Base-by-base conservation (phyloP, 2,888 invertebrate species). In the Drosophila greeni region DNA sequence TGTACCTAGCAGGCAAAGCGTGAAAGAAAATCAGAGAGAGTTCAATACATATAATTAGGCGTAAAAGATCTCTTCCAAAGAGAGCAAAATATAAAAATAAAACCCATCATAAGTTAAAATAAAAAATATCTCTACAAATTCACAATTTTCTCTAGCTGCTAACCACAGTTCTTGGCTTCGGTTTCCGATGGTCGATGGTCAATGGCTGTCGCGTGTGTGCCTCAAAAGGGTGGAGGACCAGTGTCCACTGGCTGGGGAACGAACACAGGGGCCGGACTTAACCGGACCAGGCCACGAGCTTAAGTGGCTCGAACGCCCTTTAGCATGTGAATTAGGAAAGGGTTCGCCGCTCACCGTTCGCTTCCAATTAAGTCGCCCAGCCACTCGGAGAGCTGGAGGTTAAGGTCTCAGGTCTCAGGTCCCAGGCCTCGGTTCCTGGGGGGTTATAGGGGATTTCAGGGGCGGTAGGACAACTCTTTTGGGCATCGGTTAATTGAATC, bases 261-360 rank as follows among this genome's bases (percentile, higher is more conserved):
- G 23, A 14, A 16, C 24, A 51, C 72, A 55, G 66, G 66, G 71
- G 71, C 71, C 76, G 74, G 54, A 61, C 62, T 45, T 45, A 33
- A 45, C 52, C 73, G 61, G 53, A 60, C 47, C 47, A 48, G 66
- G 70, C 52, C 73, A 66, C 37, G 51, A 48, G 84, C 86, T 86
- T 87, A 86, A 86, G 87, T 86, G 87, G 85, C 84, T 82, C 72
- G 86, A 85, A 87, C 87, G 86, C 86, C 86, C 87, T 87, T 86
- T 87, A 72, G 74, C 72, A 57, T 67, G 55, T 58, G 69, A 47
- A 69, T 65, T 42, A 23, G 55, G 42, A n/a, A 14, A 31, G 31
- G 40, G 57, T 36, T 14, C 14, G 56, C 66, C 54, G 39, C n/a
- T 48, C 16, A n/a, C 66, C 71, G 42, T 58, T 60, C 60, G 36